Conservation (phyloP, 53 echinoderm and acorn worm species). For the Holothuria leucospilota region DNA sequence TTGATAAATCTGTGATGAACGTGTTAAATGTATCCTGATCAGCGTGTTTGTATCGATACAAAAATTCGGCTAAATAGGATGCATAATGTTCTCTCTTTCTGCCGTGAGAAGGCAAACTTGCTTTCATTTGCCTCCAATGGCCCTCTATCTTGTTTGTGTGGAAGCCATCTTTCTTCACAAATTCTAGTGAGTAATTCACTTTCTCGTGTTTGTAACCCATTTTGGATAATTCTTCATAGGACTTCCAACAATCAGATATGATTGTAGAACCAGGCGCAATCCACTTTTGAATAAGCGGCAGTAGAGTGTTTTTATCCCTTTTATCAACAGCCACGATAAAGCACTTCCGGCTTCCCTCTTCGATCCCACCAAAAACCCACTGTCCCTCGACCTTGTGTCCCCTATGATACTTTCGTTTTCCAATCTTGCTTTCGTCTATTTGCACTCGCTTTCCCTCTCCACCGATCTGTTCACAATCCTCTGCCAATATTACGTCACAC, state of each 20-base stretch:
- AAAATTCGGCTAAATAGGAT: too few relatives aligned
- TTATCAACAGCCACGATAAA: constrained; percentile 52
- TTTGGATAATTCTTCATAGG: background rate
- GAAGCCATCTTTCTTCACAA: constrained; percentile 9
- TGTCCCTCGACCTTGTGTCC: too few relatives aligned
- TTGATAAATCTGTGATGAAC: background rate
- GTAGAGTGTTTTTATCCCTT: constrained; percentile 3
- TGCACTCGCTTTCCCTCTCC: too few relatives aligned
- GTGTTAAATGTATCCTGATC: background rate
- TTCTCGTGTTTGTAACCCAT: background rate
- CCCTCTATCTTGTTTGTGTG: too few relatives aligned
- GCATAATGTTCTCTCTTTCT: constrained; percentile 36
- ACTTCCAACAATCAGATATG: too few relatives aligned
- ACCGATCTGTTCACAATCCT: constrained; percentile 4
- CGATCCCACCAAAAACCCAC: constrained; percentile 65
- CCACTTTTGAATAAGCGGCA: constrained; percentile 37
- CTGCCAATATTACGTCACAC: constrained; percentile 4
- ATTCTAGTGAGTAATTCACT: background rate
- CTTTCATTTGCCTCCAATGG: constrained; percentile 12
- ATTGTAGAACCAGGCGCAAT: too few relatives aligned
- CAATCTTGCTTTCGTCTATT: too few relatives aligned
- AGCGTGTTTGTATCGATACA: constrained; percentile 35
- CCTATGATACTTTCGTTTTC: too few relatives aligned
- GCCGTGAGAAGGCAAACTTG: constrained; percentile 32
- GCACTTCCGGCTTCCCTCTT: constrained; percentile 50